phyloP scores from a whole-genome alignment of 2,113 vertebrate species.

The Dinomys branickii region DNA sequence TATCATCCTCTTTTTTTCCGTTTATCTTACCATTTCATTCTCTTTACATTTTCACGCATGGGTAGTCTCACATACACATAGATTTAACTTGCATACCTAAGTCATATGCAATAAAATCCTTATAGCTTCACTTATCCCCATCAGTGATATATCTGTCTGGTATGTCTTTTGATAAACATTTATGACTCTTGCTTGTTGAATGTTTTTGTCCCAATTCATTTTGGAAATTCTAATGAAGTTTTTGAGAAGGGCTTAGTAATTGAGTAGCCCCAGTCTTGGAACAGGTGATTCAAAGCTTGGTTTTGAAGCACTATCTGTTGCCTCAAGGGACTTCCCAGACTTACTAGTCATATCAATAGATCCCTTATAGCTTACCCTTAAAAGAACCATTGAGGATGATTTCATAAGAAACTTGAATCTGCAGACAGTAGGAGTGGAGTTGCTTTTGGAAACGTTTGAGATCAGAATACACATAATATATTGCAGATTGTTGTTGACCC shows the following conservation, averaged over 20 bases:
- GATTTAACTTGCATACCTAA: not conserved
- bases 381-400: not conserved
- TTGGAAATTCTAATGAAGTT: constrained; percentile 29
- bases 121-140: not conserved
- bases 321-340: constrained; percentile 84
- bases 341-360: constrained; percentile 82
- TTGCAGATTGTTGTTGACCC: not conserved
- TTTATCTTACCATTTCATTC: not conserved
- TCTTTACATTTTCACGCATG: not conserved
- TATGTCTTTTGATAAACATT: constrained; percentile 3
- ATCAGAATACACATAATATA: not conserved
- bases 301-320: constrained; percentile 90
- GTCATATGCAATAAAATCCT: not conserved
- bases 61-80: not conserved
- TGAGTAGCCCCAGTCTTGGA: constrained; percentile 8
- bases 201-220: not conserved
- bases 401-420: constrained; percentile 13
- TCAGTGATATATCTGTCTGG: not conserved
- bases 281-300: constrained; percentile 88
- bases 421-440: not conserved
- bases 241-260: constrained; percentile 38
- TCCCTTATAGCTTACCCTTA: constrained; percentile 72
- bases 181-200: not conserved
- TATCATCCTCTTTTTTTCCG: not conserved
- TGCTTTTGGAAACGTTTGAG: constrained; percentile 24